Evolutionary conservation across 1,140 invertebrate genomes (phyloP).

Genomic region (Aphelinus atriplicis): DNA sequence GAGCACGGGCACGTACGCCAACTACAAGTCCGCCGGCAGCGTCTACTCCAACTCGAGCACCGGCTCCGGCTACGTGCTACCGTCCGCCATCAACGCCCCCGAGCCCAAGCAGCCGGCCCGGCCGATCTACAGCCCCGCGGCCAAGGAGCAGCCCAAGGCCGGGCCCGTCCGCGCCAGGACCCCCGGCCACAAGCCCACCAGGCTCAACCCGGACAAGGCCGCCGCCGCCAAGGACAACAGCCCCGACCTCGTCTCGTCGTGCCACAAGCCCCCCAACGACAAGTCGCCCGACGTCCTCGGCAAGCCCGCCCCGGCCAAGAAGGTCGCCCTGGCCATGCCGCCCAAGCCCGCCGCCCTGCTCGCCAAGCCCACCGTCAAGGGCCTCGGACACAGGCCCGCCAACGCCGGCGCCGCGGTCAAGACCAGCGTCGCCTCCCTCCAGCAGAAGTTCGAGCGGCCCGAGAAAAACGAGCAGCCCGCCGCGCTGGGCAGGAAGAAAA

Average conservation of each 20-base stretch:
- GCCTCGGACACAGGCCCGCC: constrained; percentile 46
- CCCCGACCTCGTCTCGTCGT: constrained; percentile 78
- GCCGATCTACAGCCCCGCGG: background rate
- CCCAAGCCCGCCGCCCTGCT: constrained; percentile 49
- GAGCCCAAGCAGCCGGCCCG: constrained; percentile 25
- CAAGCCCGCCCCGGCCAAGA: constrained; percentile 30
- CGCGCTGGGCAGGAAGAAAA: constrained; percentile 30
- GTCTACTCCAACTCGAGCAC: constrained; percentile 75
- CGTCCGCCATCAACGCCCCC: constrained; percentile 72
- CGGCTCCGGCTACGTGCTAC: constrained; percentile 78
- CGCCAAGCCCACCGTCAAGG: constrained; percentile 46
- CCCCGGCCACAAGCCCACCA: background rate
- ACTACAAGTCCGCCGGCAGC: constrained; percentile 70
- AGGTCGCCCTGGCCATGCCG: constrained; percentile 44
- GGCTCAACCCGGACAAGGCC: constrained; percentile 43
- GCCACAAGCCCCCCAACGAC: constrained; percentile 54
- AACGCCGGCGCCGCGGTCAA: constrained; percentile 61
- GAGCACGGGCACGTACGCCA: background rate
- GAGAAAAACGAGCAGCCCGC: background rate
- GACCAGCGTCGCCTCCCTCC: constrained; percentile 77
- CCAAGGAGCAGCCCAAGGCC: constrained; percentile 41
- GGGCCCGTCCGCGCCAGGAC: background rate
- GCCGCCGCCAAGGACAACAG: constrained; percentile 62
- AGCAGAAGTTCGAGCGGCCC: constrained; percentile 76
- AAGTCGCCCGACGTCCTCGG: constrained; percentile 71